Evolutionary conservation across 2,888 invertebrate genomes (phyloP), one percentile per base, ranked within the genome.

Genomic region (Hyalella azteca): DNA sequence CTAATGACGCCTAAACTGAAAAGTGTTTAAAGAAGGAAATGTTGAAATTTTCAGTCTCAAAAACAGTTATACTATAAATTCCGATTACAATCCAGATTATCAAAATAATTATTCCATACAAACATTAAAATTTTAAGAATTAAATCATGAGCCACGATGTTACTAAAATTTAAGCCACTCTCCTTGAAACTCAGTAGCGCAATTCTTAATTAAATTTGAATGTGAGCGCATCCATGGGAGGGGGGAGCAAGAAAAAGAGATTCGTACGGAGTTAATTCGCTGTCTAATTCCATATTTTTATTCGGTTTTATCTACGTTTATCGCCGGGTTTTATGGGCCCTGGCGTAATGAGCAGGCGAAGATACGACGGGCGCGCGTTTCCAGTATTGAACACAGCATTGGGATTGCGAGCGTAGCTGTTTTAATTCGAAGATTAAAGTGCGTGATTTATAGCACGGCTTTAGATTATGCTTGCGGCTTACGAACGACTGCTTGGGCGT

Each of bases 291-390:
- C 32, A n/a, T 32, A 36, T 66, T 66, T 66, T 66, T 66, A 66
- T 66, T 66, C 66, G 66, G 36, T 66, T 66, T 66, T 66, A 66
- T 66, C 66, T 66, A 66, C 66, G 66, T 66, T 66, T 66, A 66
- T 66, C 66, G 66, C 39, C 36, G 66, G 39, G 32, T 66, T 66
- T 66, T 66, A 66, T 66, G 66, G 66, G 39, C 66, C 29, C 36
- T n/a, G n/a, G 66, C 29, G 66, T 66, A 66, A 66, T 66, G 66
- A 66, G 66, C 19, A 66, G 32, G 66, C 66, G 39, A 66, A 66
- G 66, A 66, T 66, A 66, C 66, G 66, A 13, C 66, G 66, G 36
- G 36, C 19, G 29, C n/a, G 66, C 11, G 66, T 66, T 66, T 66
- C 66, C 66, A 32, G 66, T 66, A 66, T 66, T 66, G 66, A 66